Evolutionary conservation across 1,140 invertebrate species (phyloP), one percentile per base, ranked within the genome.

Genomic region (Drosophila sturtevanti): DNA sequence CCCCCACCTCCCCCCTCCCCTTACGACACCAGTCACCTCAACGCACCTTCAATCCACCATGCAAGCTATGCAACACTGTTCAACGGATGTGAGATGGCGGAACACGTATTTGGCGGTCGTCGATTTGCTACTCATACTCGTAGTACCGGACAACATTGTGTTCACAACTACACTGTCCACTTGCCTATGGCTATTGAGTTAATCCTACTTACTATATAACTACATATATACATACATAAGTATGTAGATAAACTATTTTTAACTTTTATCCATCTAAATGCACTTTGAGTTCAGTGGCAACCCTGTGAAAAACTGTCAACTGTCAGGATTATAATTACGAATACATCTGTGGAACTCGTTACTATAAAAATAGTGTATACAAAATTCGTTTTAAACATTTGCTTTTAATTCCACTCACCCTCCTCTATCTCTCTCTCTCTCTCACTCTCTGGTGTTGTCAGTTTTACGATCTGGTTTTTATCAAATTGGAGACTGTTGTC

Each of bases 121-220:
- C 81, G 81, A 85, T 84, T 84, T 84, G 63, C 65, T 69, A 85
- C 85, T 84, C 67, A 54, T 52, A 72, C n/a, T n/a, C n/a, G n/a
- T n/a, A 77, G 71, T 52, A 5, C 27, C 44, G 35, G 62, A 27
- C 24, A n/a, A n/a, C n/a, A n/a, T n/a, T 41, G 41, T 48, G 41
- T 21, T 2, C 16, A 48, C 16, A 48, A 48, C 41, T 48, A 48
- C 41, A 44, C 14, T 41, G 38, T n/a, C 2, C 16, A 16, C 2
- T 21, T 10, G 16, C 41, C 41, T 18, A 21, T 14, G 41, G 9
- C 16, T 18, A 48, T 21, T 1, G 5, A 12, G 10, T 31, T 31
- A 0, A 6, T 31, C 7, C 0, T 6, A 31, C 27, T 31, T 31
- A 7, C 27, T 31, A 31, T 31, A 31, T 31, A 24, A 4, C 1